These are phyloP conservation scores for Ichneumon xanthorius DNA, from an alignment of 2,888 invertebrate species.

Conservation along the genomic window DNA sequence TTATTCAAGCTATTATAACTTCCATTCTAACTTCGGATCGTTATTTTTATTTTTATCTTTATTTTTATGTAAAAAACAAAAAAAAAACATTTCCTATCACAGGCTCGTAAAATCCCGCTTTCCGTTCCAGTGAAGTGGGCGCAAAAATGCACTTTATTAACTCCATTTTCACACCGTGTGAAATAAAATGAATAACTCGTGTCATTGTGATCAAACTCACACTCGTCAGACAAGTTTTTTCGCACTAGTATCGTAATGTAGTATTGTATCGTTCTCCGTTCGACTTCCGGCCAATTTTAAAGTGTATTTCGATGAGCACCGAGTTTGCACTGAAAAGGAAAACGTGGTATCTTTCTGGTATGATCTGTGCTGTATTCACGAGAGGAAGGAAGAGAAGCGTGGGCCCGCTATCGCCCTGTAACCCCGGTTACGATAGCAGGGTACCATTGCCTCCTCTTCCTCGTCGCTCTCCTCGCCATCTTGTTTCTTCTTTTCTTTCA, in stretches of 20 bases:
- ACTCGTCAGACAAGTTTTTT: not conserved
- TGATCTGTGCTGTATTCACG: constrained; percentile 35
- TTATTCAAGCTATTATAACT: not conserved
- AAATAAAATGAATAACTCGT: not conserved
- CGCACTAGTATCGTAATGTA: too few species aligned
- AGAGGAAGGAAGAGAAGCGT: constrained; percentile 79
- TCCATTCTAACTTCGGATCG: not conserved
- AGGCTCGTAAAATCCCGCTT: too few species aligned
- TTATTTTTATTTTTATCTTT: not conserved
- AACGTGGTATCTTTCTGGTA: constrained; percentile 39
- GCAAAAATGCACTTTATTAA: too few species aligned
- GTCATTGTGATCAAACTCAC: not conserved
- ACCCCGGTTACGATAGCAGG: constrained; percentile 76
- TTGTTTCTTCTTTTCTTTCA: constrained; percentile 34
- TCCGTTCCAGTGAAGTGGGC: too few species aligned
- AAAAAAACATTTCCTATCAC: too few species aligned
- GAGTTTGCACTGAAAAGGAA: not conserved
- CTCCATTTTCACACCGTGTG: too few species aligned
- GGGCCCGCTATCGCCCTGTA: constrained; percentile 75
- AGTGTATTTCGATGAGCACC: not conserved
- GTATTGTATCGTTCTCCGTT: not conserved
- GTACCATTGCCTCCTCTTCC: constrained; percentile 73
- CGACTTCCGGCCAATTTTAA: not conserved
- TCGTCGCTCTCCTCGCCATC: constrained; percentile 56
- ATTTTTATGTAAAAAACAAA: not conserved